Evolutionary conservation across 2,888 invertebrate genomes (phyloP), one percentile per base, ranked within the genome.

Genomic region (Augochlorella aurata): DNA sequence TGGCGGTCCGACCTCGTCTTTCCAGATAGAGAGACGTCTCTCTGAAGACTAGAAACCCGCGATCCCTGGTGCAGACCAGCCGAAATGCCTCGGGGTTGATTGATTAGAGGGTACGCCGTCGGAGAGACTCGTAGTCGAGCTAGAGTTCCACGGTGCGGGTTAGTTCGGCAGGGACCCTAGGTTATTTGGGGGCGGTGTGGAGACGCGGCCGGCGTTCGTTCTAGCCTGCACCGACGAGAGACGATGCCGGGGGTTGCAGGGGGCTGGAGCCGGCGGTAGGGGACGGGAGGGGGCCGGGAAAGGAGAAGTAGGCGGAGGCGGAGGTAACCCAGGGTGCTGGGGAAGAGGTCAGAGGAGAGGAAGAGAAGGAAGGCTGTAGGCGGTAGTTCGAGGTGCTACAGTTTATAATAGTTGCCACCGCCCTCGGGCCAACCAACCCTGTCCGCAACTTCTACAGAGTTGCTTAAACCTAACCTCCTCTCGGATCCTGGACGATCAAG

Each of bases 341-440:
- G 85, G 87, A 79, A 82, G 87, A 83, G 83, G 85, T 68, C 86
- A 74, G 87, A 83, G 87, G 83, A 86, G 86, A 80, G 89, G 86
- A 87, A 87, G 88, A 85, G 87, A 89, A 90, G 90, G 90, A 89
- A 89, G 89, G 90, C 88, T 84, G 89, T 91, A 92, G 91, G 93
- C 91, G 92, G 93, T 93, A 93, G 92, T 93, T 93, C 93, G 93
- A 93, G 93, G 93, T 93, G 93, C 93, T 93, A 93, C 92, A 93
- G 93, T 93, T 93, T 93, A 93, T 93, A 93, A 93, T 93, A 93
- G 93, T 93, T 93, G 92, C 92, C 90, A 90, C 90, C 90, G 90
- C 91, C 93, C 91, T 90, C 92, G 89, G 91, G 92, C 91, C 90
- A 90, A 89, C 90, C 92, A 87, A 90, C 91, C 89, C 90, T 88